These are phyloP conservation scores for Rhopilema esculentum DNA, from an alignment of 30 jellyfish, hydroid and myxozoan genomes.

Conservation along the genomic window DNA sequence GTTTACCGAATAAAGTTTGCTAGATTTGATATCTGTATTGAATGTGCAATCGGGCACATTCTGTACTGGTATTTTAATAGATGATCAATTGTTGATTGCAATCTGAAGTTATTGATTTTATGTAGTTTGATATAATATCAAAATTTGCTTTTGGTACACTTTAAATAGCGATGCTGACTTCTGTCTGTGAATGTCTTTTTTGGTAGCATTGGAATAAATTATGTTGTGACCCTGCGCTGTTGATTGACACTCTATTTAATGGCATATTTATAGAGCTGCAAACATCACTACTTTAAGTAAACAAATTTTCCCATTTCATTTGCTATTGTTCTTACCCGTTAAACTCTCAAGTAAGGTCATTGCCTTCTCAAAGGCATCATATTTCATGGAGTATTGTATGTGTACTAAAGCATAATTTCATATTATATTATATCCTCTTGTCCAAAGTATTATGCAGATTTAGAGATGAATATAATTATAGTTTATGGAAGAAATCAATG, in stretches of 20 bases:
- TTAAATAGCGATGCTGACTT: too few relatives aligned
- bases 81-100: background rate
- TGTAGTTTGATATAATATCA: background rate
- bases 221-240: too few relatives aligned
- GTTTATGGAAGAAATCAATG: background rate
- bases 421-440: background rate
- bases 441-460: background rate
- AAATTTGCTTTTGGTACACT: background rate
- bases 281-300: too few relatives aligned
- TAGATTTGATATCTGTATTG: background rate
- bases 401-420: background rate
- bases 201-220: too few relatives aligned
- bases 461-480: background rate
- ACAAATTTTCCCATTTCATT: too few relatives aligned
- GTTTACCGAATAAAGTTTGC: background rate
- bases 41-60: background rate
- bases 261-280: too few relatives aligned
- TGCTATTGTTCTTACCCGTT: too few relatives aligned
- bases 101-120: background rate
- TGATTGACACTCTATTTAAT: too few relatives aligned
- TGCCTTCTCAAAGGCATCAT: too few relatives aligned
- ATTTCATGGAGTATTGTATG: background rate
- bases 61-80: background rate
- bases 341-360: too few relatives aligned
- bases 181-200: too few relatives aligned